Evolutionary conservation across 1,140 invertebrate genomes (phyloP).

Genomic region (Papilio xuthus): DNA sequence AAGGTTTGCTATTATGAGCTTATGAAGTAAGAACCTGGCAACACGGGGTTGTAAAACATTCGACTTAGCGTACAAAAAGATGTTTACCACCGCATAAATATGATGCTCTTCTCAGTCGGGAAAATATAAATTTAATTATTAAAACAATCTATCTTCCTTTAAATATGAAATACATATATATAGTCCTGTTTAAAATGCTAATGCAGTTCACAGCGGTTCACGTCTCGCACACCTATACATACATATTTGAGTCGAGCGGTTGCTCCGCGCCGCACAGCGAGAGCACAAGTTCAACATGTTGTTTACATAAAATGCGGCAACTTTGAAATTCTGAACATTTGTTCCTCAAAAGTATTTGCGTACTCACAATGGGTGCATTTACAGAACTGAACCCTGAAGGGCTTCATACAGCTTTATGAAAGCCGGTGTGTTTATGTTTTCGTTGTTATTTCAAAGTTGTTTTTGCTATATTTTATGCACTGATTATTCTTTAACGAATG

Average conservation of each 20-base stretch:
- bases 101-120: not conserved
- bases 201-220: not conserved
- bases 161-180: not conserved
- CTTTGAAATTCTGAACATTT: conserved; percentile 25
- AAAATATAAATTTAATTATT: not conserved
- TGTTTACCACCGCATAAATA: no score
- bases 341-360: conserved; percentile 16
- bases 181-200: conserved; percentile 13
- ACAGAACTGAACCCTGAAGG: not conserved
- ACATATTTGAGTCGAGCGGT: conserved; percentile 17
- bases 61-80: no score
- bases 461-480: not conserved
- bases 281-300: conserved; percentile 19
- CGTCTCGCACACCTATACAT: conserved; percentile 11
- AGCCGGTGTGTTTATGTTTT: not conserved
- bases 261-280: not conserved
- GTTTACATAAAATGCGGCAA: conserved; percentile 20
- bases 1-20: no score
- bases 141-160: not conserved
- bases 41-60: no score
- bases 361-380: conserved; percentile 13
- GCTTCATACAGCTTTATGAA: conserved; percentile 5
- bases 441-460: not conserved
- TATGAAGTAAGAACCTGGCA: no score
- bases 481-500: not conserved